These are phyloP conservation scores for Hapalemur alaotrensis DNA, from an alignment of 2,797 vertebrate genomes.

Conservation along the genomic window DNA sequence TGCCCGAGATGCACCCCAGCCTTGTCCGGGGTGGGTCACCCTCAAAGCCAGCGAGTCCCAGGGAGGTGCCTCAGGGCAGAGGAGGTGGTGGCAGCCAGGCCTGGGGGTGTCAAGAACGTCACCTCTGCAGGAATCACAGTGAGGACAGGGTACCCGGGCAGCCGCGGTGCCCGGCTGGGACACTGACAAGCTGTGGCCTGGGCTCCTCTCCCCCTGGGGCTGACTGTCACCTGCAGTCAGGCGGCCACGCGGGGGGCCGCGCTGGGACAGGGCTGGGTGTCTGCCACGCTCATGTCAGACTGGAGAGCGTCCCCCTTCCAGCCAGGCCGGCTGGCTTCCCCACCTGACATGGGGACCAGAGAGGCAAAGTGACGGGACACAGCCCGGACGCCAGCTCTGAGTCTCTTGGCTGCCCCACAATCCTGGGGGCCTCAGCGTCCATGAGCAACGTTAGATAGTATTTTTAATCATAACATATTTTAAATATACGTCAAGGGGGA, in stretches of 20 bases:
- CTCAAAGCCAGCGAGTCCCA: not conserved
- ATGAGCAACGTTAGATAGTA: fast-evolving
- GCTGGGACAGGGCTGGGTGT: not conserved
- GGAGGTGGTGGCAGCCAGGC: not conserved
- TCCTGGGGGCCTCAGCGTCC: not conserved
- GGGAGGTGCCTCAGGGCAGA: not conserved
- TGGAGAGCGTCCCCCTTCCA: too few species aligned
- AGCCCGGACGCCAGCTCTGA: not conserved
- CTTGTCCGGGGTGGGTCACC: not conserved
- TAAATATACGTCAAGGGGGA: not conserved
- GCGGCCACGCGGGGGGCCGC: not conserved
- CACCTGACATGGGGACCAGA: not conserved
- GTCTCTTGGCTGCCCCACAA: not conserved
- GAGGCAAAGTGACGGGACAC: not conserved
- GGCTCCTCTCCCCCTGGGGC: not conserved
- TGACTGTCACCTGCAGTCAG: fast-evolving
- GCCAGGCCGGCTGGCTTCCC: not conserved
- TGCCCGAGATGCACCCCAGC: not conserved
- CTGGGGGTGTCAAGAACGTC: not conserved
- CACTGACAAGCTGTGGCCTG: not conserved
- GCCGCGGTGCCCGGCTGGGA: not conserved
- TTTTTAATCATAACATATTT: fast-evolving
- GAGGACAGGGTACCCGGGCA: not conserved
- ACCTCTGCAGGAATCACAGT: not conserved
- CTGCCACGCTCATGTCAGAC: not conserved